Evolutionary conservation across 2,888 invertebrate species (phyloP).

Genomic region (Lochmaea capreae): DNA sequence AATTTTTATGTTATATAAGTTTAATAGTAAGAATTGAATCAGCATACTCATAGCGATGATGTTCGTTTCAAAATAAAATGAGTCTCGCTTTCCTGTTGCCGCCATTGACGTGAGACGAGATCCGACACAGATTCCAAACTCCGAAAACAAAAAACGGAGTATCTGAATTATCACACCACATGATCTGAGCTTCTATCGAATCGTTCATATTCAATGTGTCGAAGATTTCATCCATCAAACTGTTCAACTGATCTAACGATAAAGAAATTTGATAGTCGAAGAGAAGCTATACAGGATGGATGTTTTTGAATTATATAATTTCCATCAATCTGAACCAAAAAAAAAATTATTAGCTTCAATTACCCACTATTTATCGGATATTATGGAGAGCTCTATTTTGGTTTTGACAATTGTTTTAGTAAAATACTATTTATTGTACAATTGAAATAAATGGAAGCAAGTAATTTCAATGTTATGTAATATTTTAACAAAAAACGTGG

Average conservation of each 20-base stretch:
- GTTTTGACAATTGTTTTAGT: too few species aligned
- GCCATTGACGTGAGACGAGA: conserved; percentile 1
- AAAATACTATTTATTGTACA: too few species aligned
- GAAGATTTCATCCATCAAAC: conserved; percentile 10
- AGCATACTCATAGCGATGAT: neutral
- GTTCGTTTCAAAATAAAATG: neutral
- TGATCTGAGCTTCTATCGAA: conserved; percentile 16
- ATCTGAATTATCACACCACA: conserved; percentile 5
- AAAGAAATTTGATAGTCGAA: conserved; percentile 8
- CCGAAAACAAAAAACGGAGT: neutral
- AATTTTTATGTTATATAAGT: neutral
- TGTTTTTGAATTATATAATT: neutral
- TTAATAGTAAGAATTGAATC: neutral
- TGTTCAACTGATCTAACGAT: conserved; percentile 9
- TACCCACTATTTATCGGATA: neutral
- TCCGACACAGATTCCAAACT: conserved; percentile 7
- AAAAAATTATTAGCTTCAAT: neutral
- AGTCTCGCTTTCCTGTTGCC: conserved; percentile 9
- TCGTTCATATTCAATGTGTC: conserved; percentile 18
- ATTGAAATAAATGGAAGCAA: too few species aligned
- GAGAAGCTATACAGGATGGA: neutral
- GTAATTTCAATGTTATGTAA: too few species aligned
- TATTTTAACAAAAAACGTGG: too few species aligned
- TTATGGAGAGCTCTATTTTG: too few species aligned
- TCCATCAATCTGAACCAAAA: neutral